Conservation (phyloP, 2,113 vertebrate genomes). For the Pagrus major region DNA sequence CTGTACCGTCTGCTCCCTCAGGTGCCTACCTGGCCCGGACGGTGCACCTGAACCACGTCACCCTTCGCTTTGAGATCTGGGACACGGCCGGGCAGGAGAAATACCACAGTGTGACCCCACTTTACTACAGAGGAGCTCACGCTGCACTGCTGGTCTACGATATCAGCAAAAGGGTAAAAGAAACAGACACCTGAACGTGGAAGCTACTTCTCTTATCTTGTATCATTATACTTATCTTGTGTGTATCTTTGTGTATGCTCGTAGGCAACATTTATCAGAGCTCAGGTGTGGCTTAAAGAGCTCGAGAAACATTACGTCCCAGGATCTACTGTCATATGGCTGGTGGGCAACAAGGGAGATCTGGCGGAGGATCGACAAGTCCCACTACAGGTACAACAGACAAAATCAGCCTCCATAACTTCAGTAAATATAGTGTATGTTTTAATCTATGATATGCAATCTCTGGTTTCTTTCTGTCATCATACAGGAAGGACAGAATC, state of each 20-base stretch:
- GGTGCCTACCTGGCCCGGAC: constrained; percentile 86
- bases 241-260: background rate
- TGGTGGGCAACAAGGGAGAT: constrained; percentile 88
- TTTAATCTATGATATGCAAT: background rate
- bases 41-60: constrained; percentile 58
- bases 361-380: constrained; percentile 80
- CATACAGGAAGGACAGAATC: constrained; percentile 82
- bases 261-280: constrained; percentile 82
- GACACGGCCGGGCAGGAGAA: constrained; percentile 90
- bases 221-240: too few relatives aligned
- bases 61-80: constrained; percentile 87
- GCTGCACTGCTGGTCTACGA: constrained; percentile 86
- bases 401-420: background rate
- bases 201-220: background rate
- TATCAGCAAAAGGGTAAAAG: constrained; percentile 82
- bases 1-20: constrained; percentile 47
- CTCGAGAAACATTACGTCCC: constrained; percentile 81
- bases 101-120: constrained; percentile 87
- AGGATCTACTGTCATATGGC: constrained; percentile 78
- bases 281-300: constrained; percentile 85
- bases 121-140: constrained; percentile 85
- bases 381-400: constrained; percentile 74
- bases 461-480: background rate
- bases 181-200: background rate
- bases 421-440: background rate